Percentiles rank a stretch among this genome's conserved stretches.
These are phyloP conservation scores for Phrynosoma platyrhinos DNA, from an alignment of 2,113 vertebrate species.

Conservation along the genomic window DNA sequence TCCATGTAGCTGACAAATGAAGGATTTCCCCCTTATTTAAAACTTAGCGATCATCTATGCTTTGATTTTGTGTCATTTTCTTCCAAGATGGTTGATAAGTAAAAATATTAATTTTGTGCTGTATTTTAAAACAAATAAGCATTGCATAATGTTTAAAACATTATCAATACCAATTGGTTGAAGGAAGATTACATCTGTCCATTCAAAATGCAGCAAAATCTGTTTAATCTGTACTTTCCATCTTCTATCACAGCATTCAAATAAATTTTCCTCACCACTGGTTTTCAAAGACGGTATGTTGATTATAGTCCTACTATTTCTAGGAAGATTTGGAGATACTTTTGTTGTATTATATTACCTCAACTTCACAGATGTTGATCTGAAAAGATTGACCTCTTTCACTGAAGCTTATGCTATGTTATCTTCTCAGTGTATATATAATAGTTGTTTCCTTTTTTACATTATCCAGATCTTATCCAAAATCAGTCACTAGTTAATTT, in stretches of 20 bases:
- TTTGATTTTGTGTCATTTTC: slow-evolving; percentile 10
- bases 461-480: slow-evolving; percentile 4
- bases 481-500: background rate
- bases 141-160: background rate
- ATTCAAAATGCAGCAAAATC: background rate
- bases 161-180: background rate
- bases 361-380: background rate
- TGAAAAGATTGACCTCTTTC: background rate
- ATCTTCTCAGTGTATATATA: background rate
- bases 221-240: background rate
- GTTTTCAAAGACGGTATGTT: background rate
- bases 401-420: background rate
- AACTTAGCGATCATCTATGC: background rate
- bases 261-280: background rate
- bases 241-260: background rate
- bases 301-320: background rate
- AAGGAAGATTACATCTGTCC: background rate
- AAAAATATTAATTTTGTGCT: slow-evolving; percentile 1
- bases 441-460: background rate
- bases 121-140: background rate
- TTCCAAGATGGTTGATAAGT: background rate
- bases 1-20: slow-evolving; percentile 59
- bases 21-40: slow-evolving; percentile 24
- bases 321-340: background rate
- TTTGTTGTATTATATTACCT: background rate